phyloP scores from a whole-genome alignment of 2,888 invertebrate species.

The Chromoteleia sp. region DNA sequence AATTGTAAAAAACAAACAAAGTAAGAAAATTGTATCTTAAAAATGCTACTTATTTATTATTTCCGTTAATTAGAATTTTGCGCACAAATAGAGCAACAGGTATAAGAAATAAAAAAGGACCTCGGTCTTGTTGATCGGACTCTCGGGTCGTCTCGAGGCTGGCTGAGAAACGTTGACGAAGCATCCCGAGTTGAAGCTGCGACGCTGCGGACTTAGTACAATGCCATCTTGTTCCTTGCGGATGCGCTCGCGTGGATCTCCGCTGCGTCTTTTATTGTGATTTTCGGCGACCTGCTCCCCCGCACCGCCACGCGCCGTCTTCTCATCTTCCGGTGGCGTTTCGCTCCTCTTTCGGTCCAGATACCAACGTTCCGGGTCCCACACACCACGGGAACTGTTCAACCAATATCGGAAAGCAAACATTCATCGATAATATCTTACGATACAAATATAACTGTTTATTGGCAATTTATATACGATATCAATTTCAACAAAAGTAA shows the following conservation, averaged over 20 bases:
- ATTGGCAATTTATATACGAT: too few species aligned
- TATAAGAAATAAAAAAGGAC: slow-evolving; percentile 71
- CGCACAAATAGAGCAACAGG: too few species aligned
- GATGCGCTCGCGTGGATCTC: slow-evolving; percentile 91
- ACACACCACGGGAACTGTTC: slow-evolving; percentile 84
- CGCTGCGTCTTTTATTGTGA: slow-evolving; percentile 85
- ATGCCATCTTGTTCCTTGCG: slow-evolving; percentile 94
- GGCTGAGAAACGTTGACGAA: slow-evolving; percentile 87
- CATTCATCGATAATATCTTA: slow-evolving; percentile 41
- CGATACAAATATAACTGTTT: too few species aligned
- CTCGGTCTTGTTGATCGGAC: slow-evolving; percentile 83
- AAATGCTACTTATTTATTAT: too few species aligned
- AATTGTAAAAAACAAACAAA: too few species aligned
- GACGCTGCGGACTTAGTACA: slow-evolving; percentile 93
- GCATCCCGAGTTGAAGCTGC: slow-evolving; percentile 95
- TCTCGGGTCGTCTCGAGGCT: slow-evolving; percentile 81
- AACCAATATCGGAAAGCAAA: slow-evolving; percentile 25
- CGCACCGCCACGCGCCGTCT: slow-evolving; percentile 82
- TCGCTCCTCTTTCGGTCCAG: slow-evolving; percentile 87
- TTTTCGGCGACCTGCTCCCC: slow-evolving; percentile 83
- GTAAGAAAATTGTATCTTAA: too few species aligned
- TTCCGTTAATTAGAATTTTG: too few species aligned
- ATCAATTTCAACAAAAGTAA: too few species aligned
- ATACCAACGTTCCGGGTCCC: slow-evolving; percentile 86
- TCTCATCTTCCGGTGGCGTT: slow-evolving; percentile 86